Evolutionary conservation across 2,113 vertebrate species (phyloP), one percentile per base, ranked within the genome.

Genomic region (Lasiurus borealis): DNA sequence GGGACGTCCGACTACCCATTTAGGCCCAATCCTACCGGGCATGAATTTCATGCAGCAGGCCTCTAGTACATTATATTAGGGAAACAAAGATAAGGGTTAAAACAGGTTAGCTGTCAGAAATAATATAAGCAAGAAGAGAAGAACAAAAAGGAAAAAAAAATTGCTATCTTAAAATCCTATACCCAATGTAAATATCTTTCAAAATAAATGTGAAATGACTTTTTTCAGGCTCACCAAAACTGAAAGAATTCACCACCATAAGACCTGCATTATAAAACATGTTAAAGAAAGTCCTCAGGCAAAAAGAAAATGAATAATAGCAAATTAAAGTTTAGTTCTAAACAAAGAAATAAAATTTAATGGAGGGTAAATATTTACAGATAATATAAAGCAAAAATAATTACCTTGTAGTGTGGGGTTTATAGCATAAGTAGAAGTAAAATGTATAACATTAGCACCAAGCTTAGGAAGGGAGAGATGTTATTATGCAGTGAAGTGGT

Each of bases 251-350:
- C 27, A 21, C 66, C 40, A 66, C 21, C 29, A 54, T n/a, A 14
- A 94, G 44, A 52, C 11, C 25, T 80, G 7, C 29, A 46, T 25
- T 52, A 81, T 19, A 66, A 77, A 90, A 88, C 72, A 31, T 48
- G 34, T 48, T 66, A 18, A 62, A 80, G 31, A 10, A 85, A 86
- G 25, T 44, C 48, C 50, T 83, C 25, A 50, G 46, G 8, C 16
- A 62, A 93, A 75, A 95, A 62, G 4, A 68, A 95, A 93, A 89
- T 25, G 31, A 93, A 87, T 34, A 21, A 91, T 5, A 84, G 34
- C 40, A 89, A 31, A 54, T 18, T 3, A 34, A 82, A 93, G 72
- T 62, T 52, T 50, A 29, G 2, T 66, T 90, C 34, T 62, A 96
- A 19, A 88, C 13, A 72, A 82, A 83, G 11, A 92, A 94, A 91